Conservation (phyloP, 2,888 invertebrate species). For the Oscheius myriophilus region DNA sequence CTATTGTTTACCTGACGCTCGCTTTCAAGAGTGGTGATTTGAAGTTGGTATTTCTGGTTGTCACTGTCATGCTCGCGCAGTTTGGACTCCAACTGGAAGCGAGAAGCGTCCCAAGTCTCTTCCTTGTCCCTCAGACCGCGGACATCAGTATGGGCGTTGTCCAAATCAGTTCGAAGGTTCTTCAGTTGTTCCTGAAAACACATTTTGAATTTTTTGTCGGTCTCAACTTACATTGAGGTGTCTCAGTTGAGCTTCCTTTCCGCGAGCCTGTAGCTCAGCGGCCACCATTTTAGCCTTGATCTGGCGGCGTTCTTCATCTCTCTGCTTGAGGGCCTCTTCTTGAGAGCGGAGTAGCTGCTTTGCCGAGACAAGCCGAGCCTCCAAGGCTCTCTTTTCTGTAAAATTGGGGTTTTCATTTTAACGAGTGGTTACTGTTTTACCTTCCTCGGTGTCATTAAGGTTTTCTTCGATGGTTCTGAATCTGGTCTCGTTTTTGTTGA, state of each 20-base stretch:
- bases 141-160: slow-evolving; percentile 66
- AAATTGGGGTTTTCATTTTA: not conserved
- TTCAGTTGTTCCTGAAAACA: slow-evolving; percentile 65
- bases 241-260: slow-evolving; percentile 69
- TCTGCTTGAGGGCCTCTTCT: slow-evolving; percentile 67
- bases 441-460: slow-evolving; percentile 65
- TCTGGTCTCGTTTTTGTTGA: slow-evolving; percentile 65
- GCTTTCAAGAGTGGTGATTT: slow-evolving; percentile 62
- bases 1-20: slow-evolving; percentile 52
- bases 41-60: slow-evolving; percentile 58
- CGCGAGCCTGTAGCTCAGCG: slow-evolving; percentile 68
- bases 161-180: slow-evolving; percentile 66
- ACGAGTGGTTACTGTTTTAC: slow-evolving; percentile 33
- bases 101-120: slow-evolving; percentile 62
- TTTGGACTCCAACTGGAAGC: slow-evolving; percentile 65
- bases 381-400: slow-evolving; percentile 67
- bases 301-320: slow-evolving; percentile 68
- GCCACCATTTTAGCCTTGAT: slow-evolving; percentile 69
- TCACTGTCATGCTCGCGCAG: slow-evolving; percentile 67
- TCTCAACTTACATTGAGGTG: slow-evolving; percentile 59
- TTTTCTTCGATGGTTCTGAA: slow-evolving; percentile 68
- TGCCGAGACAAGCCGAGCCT: slow-evolving; percentile 63
- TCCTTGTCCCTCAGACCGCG: slow-evolving; percentile 64
- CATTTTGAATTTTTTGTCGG: not conserved
- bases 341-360: slow-evolving; percentile 67